Percentiles rank a stretch among this genome's conserved stretches.
Evolutionary conservation across 2,888 invertebrate genomes (phyloP).

Genomic region (Epistrophe eligans): DNA sequence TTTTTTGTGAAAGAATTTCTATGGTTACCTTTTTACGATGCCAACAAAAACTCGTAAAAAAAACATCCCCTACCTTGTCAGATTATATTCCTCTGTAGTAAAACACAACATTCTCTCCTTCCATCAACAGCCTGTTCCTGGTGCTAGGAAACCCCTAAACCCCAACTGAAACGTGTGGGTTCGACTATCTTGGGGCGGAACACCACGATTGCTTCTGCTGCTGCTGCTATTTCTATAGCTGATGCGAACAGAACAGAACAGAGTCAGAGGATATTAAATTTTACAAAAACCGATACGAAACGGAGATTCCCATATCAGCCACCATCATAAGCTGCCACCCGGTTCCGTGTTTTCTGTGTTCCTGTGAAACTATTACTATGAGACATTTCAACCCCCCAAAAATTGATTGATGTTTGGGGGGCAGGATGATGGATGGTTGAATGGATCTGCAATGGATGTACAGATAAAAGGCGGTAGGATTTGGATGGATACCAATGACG

Average conservation of each 20-base stretch:
- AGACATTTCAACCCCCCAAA: slow-evolving; percentile 19
- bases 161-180: neutral
- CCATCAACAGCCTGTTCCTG: neutral
- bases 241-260: slow-evolving; percentile 12
- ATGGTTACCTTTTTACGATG: slow-evolving; percentile 37
- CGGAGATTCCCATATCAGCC: slow-evolving; percentile 53
- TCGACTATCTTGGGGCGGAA: slow-evolving; percentile 3
- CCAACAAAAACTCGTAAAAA: slow-evolving; percentile 1
- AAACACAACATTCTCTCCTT: slow-evolving; percentile 6
- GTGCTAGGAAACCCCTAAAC: slow-evolving; percentile 5
- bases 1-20: slow-evolving; percentile 25
- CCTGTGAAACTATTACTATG: slow-evolving; percentile 19
- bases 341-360: neutral
- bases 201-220: neutral
- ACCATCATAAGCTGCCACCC: neutral
- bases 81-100: slow-evolving; percentile 7
- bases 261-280: slow-evolving; percentile 70
- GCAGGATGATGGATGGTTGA: slow-evolving; percentile 38
- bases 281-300: slow-evolving; percentile 70
- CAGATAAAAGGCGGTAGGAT: slow-evolving; percentile 42
- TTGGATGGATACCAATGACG: slow-evolving; percentile 23
- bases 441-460: slow-evolving; percentile 41
- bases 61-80: slow-evolving; percentile 14
- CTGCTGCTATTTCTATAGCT: no score
- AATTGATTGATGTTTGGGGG: slow-evolving; percentile 54